Base-by-base conservation (phyloP, 2,888 invertebrate genomes). In the Osedax frankpressi region DNA sequence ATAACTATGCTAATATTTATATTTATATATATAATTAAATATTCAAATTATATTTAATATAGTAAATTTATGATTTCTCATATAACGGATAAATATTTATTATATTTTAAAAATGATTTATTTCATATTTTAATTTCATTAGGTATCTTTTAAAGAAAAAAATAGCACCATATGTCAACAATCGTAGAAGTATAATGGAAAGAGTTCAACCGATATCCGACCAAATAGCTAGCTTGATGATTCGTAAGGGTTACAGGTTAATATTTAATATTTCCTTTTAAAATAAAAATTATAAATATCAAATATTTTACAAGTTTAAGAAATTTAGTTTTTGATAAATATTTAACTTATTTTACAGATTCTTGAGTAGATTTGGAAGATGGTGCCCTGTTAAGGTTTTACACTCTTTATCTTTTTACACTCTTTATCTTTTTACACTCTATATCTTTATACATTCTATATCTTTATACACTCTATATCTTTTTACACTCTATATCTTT, bases 351-450 rank as follows among this genome's bases (percentile, higher is more conserved):
- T 11, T 44, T 44, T 11, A 44, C 19, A 44, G 44, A 44, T 44
- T 44, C 19, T 44, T 81, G 19, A 84, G 84, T 74, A 77, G 83
- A 73, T 85, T 85, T 77, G 84, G 84, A 11, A 76, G 81, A 72
- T 85, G 84, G 84, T 84, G 84, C 77, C 85, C 85, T 28, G 83
- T 85, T 2, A 78, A 78, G 79, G 84, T 84, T 74, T 73, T 76
- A n/a, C n/a, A n/a, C n/a, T n/a, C n/a, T n/a, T n/a, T n/a, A n/a
- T n/a, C n/a, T n/a, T n/a, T n/a, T n/a, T n/a, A n/a, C n/a, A n/a
- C n/a, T n/a, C n/a, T n/a, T n/a, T n/a, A n/a, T n/a, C n/a, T n/a
- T n/a, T n/a, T n/a, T n/a, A n/a, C n/a, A n/a, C n/a, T n/a, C n/a
- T n/a, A n/a, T n/a, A n/a, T n/a, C n/a, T n/a, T n/a, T n/a, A n/a